Base-by-base conservation (phyloP, 2,888 invertebrate species). In the Melolontha melolontha region DNA sequence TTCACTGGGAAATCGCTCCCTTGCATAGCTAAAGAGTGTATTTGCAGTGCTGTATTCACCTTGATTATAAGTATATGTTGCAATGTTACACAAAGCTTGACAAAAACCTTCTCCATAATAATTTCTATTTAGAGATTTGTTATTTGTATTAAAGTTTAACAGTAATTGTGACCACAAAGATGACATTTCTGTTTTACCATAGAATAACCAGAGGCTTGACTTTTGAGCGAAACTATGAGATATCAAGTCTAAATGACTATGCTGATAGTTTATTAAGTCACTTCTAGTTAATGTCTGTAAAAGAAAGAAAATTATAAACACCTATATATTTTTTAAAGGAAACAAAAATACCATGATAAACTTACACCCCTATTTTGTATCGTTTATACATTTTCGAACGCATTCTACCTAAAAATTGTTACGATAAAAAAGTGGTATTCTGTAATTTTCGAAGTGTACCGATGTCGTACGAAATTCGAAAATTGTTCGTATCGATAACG, bases 101-200 rank as follows among this genome's bases (percentile, higher is more conserved):
- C 92, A 91, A 11, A 90, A 86, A 10, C 91, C 88, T 73, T 92
- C 90, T 0, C 90, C 75, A 52, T 72, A 76, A 55, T 72, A 72
- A 4, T 73, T 72, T 54, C 71, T 72, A 5, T 69, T 73, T 40
- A 73, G 54, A 8, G 75, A 70, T 77, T 85, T 85, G 73, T 86
- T 85, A 79, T 91, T 90, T 1, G 91, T 88, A 78, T 93, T 92
- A 14, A 93, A 86, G 74, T 92, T 89, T 0, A 96, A 85, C 34
- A 95, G 83, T 11, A 95, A 82, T 81, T 96, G 95, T 57, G 93
- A 90, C 80, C 90, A 91, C 40, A 96, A 85, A 0, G 92, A 91
- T 0, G 92, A 90, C 88, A 95, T 91, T 81, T 94, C 93, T 0
- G 91, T 90, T 81, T 94, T 93, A 0, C 97, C 97, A 80, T 95